A percentile compares a stretch with the other conserved stretches of the same genome.
Evolutionary conservation across 2,797 vertebrate genomes (phyloP).

Genomic region (Xiphorhynchus erythropygius): DNA sequence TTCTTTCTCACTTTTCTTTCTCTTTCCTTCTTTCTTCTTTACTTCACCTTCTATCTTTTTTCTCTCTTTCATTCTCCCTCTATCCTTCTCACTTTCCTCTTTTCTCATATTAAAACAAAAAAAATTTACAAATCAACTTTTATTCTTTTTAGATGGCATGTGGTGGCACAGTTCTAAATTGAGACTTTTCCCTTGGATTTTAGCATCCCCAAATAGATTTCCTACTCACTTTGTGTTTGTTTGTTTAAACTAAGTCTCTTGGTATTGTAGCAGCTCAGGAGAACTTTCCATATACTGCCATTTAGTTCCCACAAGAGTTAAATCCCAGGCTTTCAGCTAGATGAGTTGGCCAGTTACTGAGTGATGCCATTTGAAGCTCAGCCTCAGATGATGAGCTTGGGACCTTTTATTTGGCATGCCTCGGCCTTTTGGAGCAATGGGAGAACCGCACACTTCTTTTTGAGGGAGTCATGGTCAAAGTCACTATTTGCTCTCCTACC

Average conservation of each 20-base stretch:
- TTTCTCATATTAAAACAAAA: neutral
- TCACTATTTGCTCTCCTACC: neutral
- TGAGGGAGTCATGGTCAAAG: slow-evolving; percentile 45
- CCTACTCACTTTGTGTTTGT: slow-evolving; percentile 16
- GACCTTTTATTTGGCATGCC: slow-evolving; percentile 64
- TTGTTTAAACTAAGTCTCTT: slow-evolving; percentile 59
- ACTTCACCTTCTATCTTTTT: neutral
- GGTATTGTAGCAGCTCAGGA: slow-evolving; percentile 37
- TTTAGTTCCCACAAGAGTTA: slow-evolving; percentile 33
- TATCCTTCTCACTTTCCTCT: neutral
- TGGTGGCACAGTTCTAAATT: slow-evolving; percentile 23
- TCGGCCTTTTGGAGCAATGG: slow-evolving; percentile 51
- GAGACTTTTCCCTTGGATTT: slow-evolving; percentile 30
- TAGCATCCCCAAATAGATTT: slow-evolving; percentile 42
- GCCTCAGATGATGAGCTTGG: slow-evolving; percentile 66
- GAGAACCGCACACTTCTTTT: slow-evolving; percentile 35
- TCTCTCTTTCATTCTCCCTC: too few species aligned
- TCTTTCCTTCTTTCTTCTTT: too few species aligned
- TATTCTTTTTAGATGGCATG: neutral
- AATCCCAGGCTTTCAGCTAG: slow-evolving; percentile 22
- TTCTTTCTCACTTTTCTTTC: too few species aligned
- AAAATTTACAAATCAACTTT: neutral
- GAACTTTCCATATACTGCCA: slow-evolving; percentile 56
- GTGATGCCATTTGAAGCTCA: slow-evolving; percentile 69
- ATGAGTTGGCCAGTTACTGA: slow-evolving; percentile 41